Evolutionary conservation across 2,888 invertebrate genomes (phyloP).

Genomic region (Fragum sueziense): DNA sequence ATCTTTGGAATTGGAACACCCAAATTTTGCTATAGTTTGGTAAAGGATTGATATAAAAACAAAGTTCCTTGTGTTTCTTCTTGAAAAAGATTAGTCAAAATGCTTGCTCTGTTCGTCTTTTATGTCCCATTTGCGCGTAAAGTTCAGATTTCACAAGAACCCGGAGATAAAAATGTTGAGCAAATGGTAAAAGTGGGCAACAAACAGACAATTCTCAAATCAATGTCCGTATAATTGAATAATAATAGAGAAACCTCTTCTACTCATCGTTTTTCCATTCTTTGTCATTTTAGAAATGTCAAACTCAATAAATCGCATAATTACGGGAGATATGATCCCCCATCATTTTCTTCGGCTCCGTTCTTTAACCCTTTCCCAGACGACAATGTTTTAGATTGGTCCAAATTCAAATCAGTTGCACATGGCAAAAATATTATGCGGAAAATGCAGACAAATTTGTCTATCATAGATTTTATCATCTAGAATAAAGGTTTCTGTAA

Average conservation of each 20-base stretch:
- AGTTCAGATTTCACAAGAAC: too few relatives aligned
- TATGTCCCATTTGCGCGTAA: too few relatives aligned
- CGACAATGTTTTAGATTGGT: too few relatives aligned
- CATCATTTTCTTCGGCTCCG: constrained; percentile 23
- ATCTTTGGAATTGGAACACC: not conserved
- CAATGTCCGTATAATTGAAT: constrained; percentile 27
- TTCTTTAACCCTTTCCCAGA: too few relatives aligned
- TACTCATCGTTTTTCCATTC: constrained; percentile 32
- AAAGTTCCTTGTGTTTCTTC: not conserved
- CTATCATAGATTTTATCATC: too few relatives aligned
- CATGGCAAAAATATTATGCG: too few relatives aligned
- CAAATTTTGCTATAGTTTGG: not conserved
- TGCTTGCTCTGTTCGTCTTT: too few relatives aligned
- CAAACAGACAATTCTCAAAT: constrained; percentile 4
- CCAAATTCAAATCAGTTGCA: too few relatives aligned
- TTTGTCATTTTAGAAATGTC: constrained; percentile 48
- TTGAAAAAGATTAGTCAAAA: too few relatives aligned
- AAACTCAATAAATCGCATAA: constrained; percentile 40
- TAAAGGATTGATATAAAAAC: not conserved
- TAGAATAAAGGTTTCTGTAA: too few relatives aligned
- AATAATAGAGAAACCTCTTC: constrained; percentile 23
- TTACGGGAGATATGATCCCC: constrained; percentile 47
- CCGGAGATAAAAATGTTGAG: not conserved
- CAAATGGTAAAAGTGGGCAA: constrained; percentile 3
- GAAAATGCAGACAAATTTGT: too few relatives aligned